Base-by-base conservation (phyloP, 2,797 vertebrate species). In the Moxostoma hubbsi region DNA sequence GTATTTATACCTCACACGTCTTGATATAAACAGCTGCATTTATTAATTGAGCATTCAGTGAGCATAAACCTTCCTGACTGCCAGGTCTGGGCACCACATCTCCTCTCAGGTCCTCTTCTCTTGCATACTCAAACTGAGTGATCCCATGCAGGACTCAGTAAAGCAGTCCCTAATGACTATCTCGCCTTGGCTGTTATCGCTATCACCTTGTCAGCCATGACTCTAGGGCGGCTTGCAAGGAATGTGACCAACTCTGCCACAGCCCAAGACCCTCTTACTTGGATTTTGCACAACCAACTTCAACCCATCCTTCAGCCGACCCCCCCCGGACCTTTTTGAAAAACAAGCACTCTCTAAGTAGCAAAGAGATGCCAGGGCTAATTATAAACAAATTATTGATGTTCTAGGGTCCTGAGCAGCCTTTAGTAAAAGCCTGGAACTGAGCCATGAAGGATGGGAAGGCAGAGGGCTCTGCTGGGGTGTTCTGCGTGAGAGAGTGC, bases 351-450 rank as follows among this genome's bases (percentile, higher is more conserved):
- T 92, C 91, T 91, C 87, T 91, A 92, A 94, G 91, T 92, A 92
- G 91, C 92, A 84, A 84, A 92, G 92, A 94, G 91, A 91, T 94
- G 92, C 89, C 91, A 92, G 88, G 77, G 90, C 93, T 94, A 94
- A 95, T 94, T 94, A 93, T 94, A 93, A 94, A 93, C 93, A 93
- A 93, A 92, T 91, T 91, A 89, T 92, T 90, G 90, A 93, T 92
- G 92, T 89, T 90, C 86, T 82, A 87, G 89, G 77, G 89, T 88
- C 84, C 85, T 83, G 86, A 82, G 87, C 81, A 82, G 45, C 77
- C 86, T 87, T 80, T 51, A 77, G 87, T 86, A 67, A 86, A 86
- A 85, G 87, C 67, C 61, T 73, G 78, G 79, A 75, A 46, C 49
- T 13, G 53, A 53, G 81, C 45, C 58, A 47, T 58, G 49, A 9